A percentile compares a stretch with the other conserved stretches of the same genome.
These are phyloP conservation scores for Philonicus albiceps DNA, from an alignment of 2,888 invertebrate genomes.

Conservation along the genomic window DNA sequence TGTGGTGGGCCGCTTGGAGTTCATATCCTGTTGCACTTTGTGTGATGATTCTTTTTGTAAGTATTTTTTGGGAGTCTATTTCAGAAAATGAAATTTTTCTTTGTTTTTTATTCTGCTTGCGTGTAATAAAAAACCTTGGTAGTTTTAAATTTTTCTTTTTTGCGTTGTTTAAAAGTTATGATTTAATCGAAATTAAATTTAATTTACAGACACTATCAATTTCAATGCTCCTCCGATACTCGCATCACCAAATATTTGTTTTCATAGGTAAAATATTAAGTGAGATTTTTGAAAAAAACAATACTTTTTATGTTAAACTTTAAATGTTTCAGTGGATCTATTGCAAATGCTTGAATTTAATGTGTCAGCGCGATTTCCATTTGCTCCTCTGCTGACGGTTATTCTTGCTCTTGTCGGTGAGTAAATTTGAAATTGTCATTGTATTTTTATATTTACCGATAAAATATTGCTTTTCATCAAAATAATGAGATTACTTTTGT, in stretches of 20 bases:
- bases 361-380: conserved; percentile 91
- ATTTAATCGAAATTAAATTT: not conserved
- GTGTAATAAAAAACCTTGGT: not conserved
- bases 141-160: not conserved
- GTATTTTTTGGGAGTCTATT: conserved; percentile 62
- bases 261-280: conserved; percentile 89
- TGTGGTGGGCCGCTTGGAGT: conserved; percentile 95
- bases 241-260: conserved; percentile 99
- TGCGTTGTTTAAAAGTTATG: not conserved
- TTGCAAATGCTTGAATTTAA: conserved; percentile 98
- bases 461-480: no score
- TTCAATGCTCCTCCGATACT: conserved; percentile 96
- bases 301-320: conserved; percentile 27
- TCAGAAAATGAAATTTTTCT: not conserved
- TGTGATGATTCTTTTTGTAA: conserved; percentile 98
- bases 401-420: conserved; percentile 97
- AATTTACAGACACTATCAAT: conserved; percentile 94
- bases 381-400: conserved; percentile 95
- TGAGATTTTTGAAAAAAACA: not conserved
- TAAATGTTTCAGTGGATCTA: conserved; percentile 82
- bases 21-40: conserved; percentile 95
- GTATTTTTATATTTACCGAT: not conserved
- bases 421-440: conserved; percentile 60
- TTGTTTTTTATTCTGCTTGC: not conserved
- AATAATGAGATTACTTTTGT: no score